Evolutionary conservation across 2,888 invertebrate genomes (phyloP), one percentile per base, ranked within the genome.

Genomic region (Diabrotica balteata): DNA sequence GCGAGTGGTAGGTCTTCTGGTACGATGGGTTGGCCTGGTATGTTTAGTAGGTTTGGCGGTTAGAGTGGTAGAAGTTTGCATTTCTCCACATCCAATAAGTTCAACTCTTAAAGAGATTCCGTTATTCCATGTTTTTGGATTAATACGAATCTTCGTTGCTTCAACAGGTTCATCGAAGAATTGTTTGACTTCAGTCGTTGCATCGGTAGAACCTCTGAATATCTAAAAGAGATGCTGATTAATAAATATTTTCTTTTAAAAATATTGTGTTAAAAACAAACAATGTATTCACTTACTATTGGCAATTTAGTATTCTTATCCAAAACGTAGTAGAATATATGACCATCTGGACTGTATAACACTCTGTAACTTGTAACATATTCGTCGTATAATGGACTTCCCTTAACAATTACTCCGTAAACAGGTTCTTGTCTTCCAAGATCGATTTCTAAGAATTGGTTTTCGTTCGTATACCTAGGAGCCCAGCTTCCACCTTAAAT

Each of bases 281-380:
- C 17, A 42, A 32, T 43, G 6, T 54, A 61, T 63, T 47, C 6
- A 68, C 68, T 73, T 76, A 90, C 88, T 83, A 88, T 87, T 1
- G 90, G 88, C 61, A 77, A 73, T 58, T 75, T 78, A 47, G 77
- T 76, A 7, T 42, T 53, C 1, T 76, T 70, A 54, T 87, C 88
- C 0, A 86, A 82, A 8, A 92, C 85, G 57, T 88, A 87, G 43
- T 88, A 88, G 80, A 88, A 93, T 3, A 84, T 81, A 9, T 71
- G 52, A 17, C 75, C 72, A 52, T 77, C 76, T 9, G 87, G 87
- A 32, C 93, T 92, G 77, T 92, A 91, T 72, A 91, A 78, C 6
- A 93, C 86, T 77, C 89, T 88, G 78, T 92, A 95, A 76, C 92
- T 90, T 17, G 93, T 93, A 51, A 95, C 92, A 81, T 90, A 93